Evolutionary conservation across 2,797 vertebrate species (phyloP), one percentile per base, ranked within the genome.

Genomic region (Eulemur mongoz): DNA sequence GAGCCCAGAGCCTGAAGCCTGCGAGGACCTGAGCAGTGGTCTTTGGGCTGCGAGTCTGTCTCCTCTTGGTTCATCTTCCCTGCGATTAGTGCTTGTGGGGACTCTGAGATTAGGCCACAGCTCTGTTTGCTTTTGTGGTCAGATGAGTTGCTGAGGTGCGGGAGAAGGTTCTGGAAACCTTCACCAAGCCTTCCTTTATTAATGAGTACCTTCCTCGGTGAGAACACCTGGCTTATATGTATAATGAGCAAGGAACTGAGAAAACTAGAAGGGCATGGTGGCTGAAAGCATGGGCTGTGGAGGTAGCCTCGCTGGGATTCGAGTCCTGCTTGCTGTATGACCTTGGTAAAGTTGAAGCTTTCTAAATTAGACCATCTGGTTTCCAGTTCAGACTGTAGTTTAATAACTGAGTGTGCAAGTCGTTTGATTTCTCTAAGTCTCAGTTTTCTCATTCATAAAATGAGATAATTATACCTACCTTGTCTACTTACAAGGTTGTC

Each of bases 401-500:
- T 92, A 92, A 96, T 79, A 69, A 96, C 57, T n/a, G 73, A 93
- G 59, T 79, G 48, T 67, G 59, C 79, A 95, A 92, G 87, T 91
- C 30, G 0, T 89, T 91, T 80, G 89, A 61, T 73, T 94, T 95
- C 90, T 96, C 80, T 1, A 2, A 63, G 57, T 82, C 96, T 94
- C 67, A 86, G 93, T 86, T 92, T 97, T 94, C 87, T 95, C 94
- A 95, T 80, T 91, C 52, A 88, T 93, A 94, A 97, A 94, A 63
- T 90, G 73, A 82, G 73, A 88, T 97, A 97, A 96, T 97, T 96
- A 97, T 93, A 95, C 80, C 48, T 76, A 63, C 85, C 93, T 89
- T 59, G 81, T 97, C 95, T 96, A 43, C 69, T 89, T 95, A 94
- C 59, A 40, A 57, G 85, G 79, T 85, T 96, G 93, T 95, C 88